phyloP scores from a whole-genome alignment of 2,797 vertebrate species.

The Enteromius afrohamiltoni region DNA sequence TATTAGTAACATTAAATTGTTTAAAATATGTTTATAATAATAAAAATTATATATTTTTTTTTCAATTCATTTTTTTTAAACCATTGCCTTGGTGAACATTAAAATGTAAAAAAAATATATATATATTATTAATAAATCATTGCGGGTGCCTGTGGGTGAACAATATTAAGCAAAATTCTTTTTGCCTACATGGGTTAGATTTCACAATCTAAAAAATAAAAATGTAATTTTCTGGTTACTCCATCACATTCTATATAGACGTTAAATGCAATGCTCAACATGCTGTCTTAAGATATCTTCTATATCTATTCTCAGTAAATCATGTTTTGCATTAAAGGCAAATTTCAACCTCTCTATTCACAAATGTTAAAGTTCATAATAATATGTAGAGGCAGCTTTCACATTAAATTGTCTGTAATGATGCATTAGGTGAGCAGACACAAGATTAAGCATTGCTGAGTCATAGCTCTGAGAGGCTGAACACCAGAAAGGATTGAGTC shows the following conservation, averaged over 20 bases:
- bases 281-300: neutral
- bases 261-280: neutral
- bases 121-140: neutral
- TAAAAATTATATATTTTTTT: neutral
- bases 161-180: neutral
- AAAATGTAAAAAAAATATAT: no score
- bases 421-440: slow-evolving; percentile 20
- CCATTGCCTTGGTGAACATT: no score
- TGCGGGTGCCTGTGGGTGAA: neutral
- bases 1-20: neutral
- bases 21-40: neutral
- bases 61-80: neutral
- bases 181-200: neutral
- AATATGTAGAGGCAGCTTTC: neutral
- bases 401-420: slow-evolving; percentile 8
- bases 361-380: neutral
- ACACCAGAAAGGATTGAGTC: neutral
- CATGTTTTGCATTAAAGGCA: slow-evolving; percentile 15
- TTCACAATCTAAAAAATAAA: neutral
- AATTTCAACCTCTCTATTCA: neutral
- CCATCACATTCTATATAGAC: neutral
- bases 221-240: neutral
- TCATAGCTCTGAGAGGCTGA: slow-evolving; percentile 21
- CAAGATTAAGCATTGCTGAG: slow-evolving; percentile 21
- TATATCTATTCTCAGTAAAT: neutral